Evolutionary conservation across 1,140 invertebrate species (phyloP), one percentile per base, ranked within the genome.

Genomic region (Elysia chlorotica): DNA sequence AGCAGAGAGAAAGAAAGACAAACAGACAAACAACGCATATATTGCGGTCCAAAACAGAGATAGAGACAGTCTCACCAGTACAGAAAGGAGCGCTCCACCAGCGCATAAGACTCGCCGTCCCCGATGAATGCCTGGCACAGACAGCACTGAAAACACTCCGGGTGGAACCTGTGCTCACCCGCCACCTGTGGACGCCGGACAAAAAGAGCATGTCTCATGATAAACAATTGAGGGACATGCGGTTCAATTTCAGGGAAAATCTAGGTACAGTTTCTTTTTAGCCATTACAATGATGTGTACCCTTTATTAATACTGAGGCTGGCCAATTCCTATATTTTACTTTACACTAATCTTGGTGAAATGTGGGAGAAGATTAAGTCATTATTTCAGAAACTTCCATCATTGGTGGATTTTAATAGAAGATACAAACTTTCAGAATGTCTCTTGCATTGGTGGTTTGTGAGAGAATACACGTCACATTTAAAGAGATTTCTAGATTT

Each of bases 91-190:
- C 95, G 89, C 84, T 96, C 95, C 6, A 97, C 92, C 25, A 97
- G 88, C 0, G 94, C 94, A 86, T 96, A 97, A 6, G 94, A 92
- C 79, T 97, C 94, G 28, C 94, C 94, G 89, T 96, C 95, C 37
- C 95, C 95, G 79, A 98, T 95, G 82, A 93, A 95, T 14, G 90
- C 87, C n/a, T 90, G 89, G 86, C 96, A 98, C 6, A 91, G 91
- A 31, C 89, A 89, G 83, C 96, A 98, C 76, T 92, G 91, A 89
- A 98, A 96, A 88, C 96, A 98, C 90, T 98, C 95, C 73, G 95
- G 95, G 88, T 98, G 96, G 88, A 96, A 97, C 85, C 95, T 94
- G 87, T 96, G 95, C 84, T 96, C 94, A 25, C 95, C 95, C 23
- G 95, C 95, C 74, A 95, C 86, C 87, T 88, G 75, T 14, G 75